Conservation (phyloP, 2,113 vertebrate species). For the Morone saxatilis region DNA sequence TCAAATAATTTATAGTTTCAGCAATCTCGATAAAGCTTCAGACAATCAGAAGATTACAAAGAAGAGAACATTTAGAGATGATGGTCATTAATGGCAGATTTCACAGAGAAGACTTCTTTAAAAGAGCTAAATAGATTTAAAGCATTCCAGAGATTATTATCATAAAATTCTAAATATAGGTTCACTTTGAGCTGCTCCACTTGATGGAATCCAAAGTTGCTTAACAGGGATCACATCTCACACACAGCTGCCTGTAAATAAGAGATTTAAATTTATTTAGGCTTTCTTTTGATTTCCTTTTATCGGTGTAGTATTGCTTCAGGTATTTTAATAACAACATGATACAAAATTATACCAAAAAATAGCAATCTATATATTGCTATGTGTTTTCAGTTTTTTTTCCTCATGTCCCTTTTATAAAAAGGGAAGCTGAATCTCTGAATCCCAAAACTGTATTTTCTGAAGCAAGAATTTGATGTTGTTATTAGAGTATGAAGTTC, state of each 20-base stretch:
- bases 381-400: neutral
- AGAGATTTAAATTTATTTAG: slow-evolving; percentile 55
- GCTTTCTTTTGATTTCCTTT: slow-evolving; percentile 38
- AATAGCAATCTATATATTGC: slow-evolving; percentile 3
- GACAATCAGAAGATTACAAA: slow-evolving; percentile 78
- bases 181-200: slow-evolving; percentile 50
- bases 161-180: slow-evolving; percentile 13
- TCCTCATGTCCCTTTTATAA: slow-evolving; percentile 6
- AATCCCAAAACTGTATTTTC: slow-evolving; percentile 14
- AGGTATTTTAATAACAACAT: slow-evolving; percentile 47
- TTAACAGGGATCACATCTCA: slow-evolving; percentile 56
- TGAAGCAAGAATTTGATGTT: slow-evolving; percentile 40
- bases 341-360: slow-evolving; percentile 18
- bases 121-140: slow-evolving; percentile 46
- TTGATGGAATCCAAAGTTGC: slow-evolving; percentile 59
- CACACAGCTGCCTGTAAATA: slow-evolving; percentile 70
- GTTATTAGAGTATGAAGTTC: slow-evolving; percentile 35
- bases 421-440: slow-evolving; percentile 16
- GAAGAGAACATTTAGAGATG: slow-evolving; percentile 26
- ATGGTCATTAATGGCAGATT: slow-evolving; percentile 26
- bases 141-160: slow-evolving; percentile 66
- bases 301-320: slow-evolving; percentile 33
- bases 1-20: slow-evolving; percentile 46
- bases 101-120: slow-evolving; percentile 13
- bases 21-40: slow-evolving; percentile 69